Percentiles rank a stretch among this genome's conserved stretches.
Evolutionary conservation across 2,888 invertebrate genomes (phyloP).

Genomic region (Lycaena phlaeas): DNA sequence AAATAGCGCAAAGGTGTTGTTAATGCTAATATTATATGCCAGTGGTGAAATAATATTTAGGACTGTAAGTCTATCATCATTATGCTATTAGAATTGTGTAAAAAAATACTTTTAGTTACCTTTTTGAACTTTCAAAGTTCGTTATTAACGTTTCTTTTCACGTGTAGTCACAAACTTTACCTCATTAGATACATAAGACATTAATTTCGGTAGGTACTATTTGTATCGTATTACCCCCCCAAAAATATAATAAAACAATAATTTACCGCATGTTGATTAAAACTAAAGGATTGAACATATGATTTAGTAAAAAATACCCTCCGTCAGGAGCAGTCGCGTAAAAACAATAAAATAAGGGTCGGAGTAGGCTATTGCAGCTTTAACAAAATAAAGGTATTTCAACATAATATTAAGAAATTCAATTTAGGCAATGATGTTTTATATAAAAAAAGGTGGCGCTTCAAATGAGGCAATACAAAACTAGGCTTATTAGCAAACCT

Average conservation of each 20-base stretch:
- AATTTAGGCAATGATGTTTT: no score
- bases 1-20: constrained; percentile 35
- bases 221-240: not conserved
- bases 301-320: no score
- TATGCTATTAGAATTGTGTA: constrained; percentile 43
- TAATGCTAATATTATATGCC: constrained; percentile 48
- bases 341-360: no score
- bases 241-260: not conserved
- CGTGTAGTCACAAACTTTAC: constrained; percentile 46
- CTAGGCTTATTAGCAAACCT: no score
- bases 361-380: no score
- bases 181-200: constrained; percentile 55
- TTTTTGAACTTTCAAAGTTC: constrained; percentile 66
- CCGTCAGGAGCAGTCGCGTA: no score
- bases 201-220: constrained; percentile 8
- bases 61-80: constrained; percentile 62
- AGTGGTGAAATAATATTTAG: constrained; percentile 51
- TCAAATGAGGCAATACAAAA: no score
- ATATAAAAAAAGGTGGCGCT: no score
- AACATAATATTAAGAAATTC: no score
- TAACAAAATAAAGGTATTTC: no score
- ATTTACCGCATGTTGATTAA: no score
- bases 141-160: constrained; percentile 45
- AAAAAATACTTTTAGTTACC: constrained; percentile 65
- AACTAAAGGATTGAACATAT: constrained; percentile 2